These are phyloP conservation scores for Colaptes auratus DNA, from an alignment of 2,113 vertebrate genomes.

Conservation along the genomic window DNA sequence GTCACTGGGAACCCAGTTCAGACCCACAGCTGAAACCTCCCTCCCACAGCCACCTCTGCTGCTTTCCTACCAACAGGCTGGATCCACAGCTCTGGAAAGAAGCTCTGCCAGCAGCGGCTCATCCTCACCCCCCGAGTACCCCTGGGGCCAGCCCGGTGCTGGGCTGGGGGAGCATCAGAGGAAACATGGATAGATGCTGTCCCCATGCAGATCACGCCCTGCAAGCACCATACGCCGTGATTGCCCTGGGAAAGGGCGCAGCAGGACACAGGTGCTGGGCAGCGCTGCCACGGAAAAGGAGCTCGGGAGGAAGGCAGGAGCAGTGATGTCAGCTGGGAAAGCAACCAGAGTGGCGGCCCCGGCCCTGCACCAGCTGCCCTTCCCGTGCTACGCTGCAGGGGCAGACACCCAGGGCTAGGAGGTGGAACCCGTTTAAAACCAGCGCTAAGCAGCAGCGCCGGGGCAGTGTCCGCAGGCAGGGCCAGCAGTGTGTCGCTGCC, in stretches of 20 bases:
- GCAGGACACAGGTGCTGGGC: background rate
- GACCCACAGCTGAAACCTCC: background rate
- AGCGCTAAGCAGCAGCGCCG: background rate
- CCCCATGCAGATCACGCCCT: background rate
- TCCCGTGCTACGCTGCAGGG: fast-evolving
- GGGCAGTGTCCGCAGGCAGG: background rate
- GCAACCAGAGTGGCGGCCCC: background rate
- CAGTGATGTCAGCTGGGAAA: background rate
- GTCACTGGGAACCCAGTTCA: background rate
- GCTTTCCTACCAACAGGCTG: fast-evolving
- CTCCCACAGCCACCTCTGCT: background rate
- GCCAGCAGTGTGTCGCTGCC: background rate
- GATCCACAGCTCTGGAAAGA: background rate
- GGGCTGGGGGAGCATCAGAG: background rate
- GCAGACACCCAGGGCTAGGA: background rate
- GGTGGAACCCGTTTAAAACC: background rate
- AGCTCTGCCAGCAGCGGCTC: background rate
- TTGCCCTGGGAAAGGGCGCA: fast-evolving
- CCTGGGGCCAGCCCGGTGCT: background rate
- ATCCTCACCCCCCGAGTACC: fast-evolving
- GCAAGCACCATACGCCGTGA: background rate
- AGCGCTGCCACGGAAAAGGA: background rate
- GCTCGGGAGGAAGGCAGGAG: background rate
- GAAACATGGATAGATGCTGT: background rate
- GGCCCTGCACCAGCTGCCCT: background rate